Conservation (phyloP, 2,888 invertebrate genomes). For the Calephelis perditalis region DNA sequence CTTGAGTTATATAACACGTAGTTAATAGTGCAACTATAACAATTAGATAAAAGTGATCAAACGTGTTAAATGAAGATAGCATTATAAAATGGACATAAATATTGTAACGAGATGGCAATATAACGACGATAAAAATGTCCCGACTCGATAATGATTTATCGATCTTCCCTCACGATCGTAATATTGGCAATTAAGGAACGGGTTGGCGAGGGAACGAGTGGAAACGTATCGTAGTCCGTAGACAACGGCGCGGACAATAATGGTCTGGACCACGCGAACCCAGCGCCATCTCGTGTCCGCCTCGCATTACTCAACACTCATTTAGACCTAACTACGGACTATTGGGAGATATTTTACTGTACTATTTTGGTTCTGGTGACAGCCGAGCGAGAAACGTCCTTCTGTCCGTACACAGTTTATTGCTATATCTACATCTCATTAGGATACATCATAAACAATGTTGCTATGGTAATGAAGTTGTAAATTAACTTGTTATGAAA, state of each 20-base stretch:
- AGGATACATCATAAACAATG: slow-evolving; percentile 33
- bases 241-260: slow-evolving; percentile 38
- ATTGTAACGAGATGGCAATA: slow-evolving; percentile 5
- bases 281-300: slow-evolving; percentile 50
- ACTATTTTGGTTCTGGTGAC: slow-evolving; percentile 72
- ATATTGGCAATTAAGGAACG: slow-evolving; percentile 29
- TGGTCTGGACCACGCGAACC: slow-evolving; percentile 55
- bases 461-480: not conserved
- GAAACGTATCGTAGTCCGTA: slow-evolving; percentile 29
- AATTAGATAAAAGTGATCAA: slow-evolving; percentile 8
- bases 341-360: slow-evolving; percentile 74
- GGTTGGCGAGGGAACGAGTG: slow-evolving; percentile 30
- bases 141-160: slow-evolving; percentile 9
- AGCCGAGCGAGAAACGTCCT: slow-evolving; percentile 48
- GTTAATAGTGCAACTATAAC: not conserved
- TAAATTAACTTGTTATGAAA: too few relatives aligned
- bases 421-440: slow-evolving; percentile 46
- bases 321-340: slow-evolving; percentile 70
- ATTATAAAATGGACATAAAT: slow-evolving; percentile 8
- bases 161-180: slow-evolving; percentile 12
- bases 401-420: slow-evolving; percentile 54
- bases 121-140: slow-evolving; percentile 8
- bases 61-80: slow-evolving; percentile 1
- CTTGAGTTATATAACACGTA: too few relatives aligned
- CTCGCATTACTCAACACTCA: slow-evolving; percentile 73